Base-by-base conservation (phyloP, 64 coral and sea anemone genomes). In the Stichodactyla mertensii region DNA sequence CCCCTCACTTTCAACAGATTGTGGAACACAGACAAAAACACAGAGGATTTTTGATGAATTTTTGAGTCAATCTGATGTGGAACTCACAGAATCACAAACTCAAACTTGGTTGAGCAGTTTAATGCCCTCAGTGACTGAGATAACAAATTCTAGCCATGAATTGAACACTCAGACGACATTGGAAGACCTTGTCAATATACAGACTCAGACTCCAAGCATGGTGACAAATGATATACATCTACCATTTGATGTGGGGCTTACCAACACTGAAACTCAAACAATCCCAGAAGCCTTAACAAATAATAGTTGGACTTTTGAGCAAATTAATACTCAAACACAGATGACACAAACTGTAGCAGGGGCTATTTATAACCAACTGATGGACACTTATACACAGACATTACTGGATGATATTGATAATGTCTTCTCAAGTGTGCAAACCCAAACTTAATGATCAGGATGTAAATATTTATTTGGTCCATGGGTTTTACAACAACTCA, bases 151-250 rank as follows among this genome's bases (percentile, higher is more conserved):
- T 6, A 53, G 54, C 52, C 69, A 74, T 27, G 7, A 26, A 13
- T 20, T 81, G 6, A 81, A 12, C 53, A 54, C 20, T 55, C 15
- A 31, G 54, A 81, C 78, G 51, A 82, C 91, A 22, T 80, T 95
- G 67, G 94, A 97, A 60, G 94, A 97, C 31, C 53, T 97, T 5
- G 94, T 97, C 20, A 84, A 97, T 26, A 97, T 97, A 77, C 91
- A 93, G 16, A 97, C 94, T 5, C 94, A 97, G 70, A 95, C 94
- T 55, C 78, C 93, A 24, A 57, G 84, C 14, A 86, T 92, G n/a
- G n/a, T n/a, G 22, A 88, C 89, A 58, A 85, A 91, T 19, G 80
- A 79, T 61, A 86, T 97, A 5, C 59, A 79, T 61, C 74, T 97
- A 5, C 59, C 88, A 54, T 90, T 88, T 82, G 87, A 90, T 52